These are phyloP conservation scores for Micropoecilia bifurca DNA, from an alignment of 2,797 vertebrate species.

Conservation along the genomic window DNA sequence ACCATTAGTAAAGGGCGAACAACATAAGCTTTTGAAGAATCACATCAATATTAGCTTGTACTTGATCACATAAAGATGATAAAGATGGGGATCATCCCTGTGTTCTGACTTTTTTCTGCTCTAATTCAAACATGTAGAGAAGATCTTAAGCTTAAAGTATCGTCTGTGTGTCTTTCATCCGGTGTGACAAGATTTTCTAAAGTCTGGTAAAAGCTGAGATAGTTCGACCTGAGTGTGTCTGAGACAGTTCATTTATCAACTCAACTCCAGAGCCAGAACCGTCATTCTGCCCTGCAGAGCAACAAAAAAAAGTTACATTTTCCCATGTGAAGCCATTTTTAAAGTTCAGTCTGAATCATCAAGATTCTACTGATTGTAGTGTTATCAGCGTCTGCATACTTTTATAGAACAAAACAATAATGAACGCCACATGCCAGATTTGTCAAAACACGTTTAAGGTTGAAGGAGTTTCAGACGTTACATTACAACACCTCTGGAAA, in stretches of 20 bases:
- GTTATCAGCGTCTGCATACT: slow-evolving; percentile 27
- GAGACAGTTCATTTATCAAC: neutral
- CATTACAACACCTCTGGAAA: slow-evolving; percentile 40
- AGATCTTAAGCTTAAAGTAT: slow-evolving; percentile 82
- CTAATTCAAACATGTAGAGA: slow-evolving; percentile 64
- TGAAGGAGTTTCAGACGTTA: slow-evolving; percentile 36
- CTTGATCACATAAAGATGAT: neutral
- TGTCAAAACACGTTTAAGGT: slow-evolving; percentile 49
- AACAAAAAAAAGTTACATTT: slow-evolving; percentile 14
- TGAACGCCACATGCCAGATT: slow-evolving; percentile 29
- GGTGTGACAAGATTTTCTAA: slow-evolving; percentile 69
- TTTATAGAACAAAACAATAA: slow-evolving; percentile 37
- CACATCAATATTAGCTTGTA: neutral
- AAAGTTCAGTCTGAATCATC: neutral
- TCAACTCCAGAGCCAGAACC: slow-evolving; percentile 11
- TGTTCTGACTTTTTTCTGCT: slow-evolving; percentile 20
- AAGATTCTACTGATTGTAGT: slow-evolving; percentile 19
- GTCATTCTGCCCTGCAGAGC: neutral
- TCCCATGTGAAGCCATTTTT: neutral
- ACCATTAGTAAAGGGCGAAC: neutral
- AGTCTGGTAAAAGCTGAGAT: slow-evolving; percentile 77
- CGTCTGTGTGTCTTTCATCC: slow-evolving; percentile 49
- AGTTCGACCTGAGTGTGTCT: slow-evolving; percentile 67
- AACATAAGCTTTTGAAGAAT: neutral
- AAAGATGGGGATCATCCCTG: neutral